Conservation (phyloP, 2,888 invertebrate species). For the Drosophila paracracens region DNA sequence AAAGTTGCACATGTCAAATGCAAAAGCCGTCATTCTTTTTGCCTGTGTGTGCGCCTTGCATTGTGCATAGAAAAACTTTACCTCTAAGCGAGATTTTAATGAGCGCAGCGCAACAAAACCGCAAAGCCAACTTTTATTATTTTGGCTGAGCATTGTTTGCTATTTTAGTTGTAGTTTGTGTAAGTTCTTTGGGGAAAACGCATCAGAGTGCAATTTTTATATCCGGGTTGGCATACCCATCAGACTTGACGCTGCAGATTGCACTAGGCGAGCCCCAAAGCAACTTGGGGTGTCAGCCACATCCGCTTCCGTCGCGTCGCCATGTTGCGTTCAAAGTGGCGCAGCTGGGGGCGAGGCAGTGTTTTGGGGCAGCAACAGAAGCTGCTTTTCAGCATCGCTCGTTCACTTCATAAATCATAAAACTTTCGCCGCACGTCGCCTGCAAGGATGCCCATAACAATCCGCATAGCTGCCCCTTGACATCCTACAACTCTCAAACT, state of each 20-base stretch:
- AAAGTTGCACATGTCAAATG: conserved; percentile 65
- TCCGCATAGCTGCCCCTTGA: conserved; percentile 1
- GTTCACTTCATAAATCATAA: conserved; percentile 78
- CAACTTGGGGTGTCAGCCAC: conserved; percentile 53
- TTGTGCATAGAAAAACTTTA: conserved; percentile 57
- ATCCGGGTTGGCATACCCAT: conserved; percentile 62
- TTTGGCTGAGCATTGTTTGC: conserved; percentile 62
- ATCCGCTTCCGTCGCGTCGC: conserved; percentile 56
- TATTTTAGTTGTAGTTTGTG: conserved; percentile 43
- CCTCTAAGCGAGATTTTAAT: conserved; percentile 71
- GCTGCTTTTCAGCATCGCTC: conserved; percentile 55
- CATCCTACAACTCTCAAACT: conserved; percentile 37
- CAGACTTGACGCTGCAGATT: conserved; percentile 34
- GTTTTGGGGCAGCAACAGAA: conserved; percentile 37
- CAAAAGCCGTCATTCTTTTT: conserved; percentile 47
- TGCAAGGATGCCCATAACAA: conserved; percentile 24
- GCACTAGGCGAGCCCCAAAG: conserved; percentile 19
- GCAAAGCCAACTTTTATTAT: conserved; percentile 70
- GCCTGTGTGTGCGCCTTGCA: conserved; percentile 16
- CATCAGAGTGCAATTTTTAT: conserved; percentile 80
- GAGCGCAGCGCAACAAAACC: conserved; percentile 64
- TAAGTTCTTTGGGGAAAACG: conserved; percentile 39
- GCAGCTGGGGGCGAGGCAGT: not conserved
- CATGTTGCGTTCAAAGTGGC: conserved; percentile 43
- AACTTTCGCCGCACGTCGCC: conserved; percentile 76